These are phyloP conservation scores for Theocolax elegans DNA, from an alignment of 1,140 invertebrate genomes.

Conservation along the genomic window DNA sequence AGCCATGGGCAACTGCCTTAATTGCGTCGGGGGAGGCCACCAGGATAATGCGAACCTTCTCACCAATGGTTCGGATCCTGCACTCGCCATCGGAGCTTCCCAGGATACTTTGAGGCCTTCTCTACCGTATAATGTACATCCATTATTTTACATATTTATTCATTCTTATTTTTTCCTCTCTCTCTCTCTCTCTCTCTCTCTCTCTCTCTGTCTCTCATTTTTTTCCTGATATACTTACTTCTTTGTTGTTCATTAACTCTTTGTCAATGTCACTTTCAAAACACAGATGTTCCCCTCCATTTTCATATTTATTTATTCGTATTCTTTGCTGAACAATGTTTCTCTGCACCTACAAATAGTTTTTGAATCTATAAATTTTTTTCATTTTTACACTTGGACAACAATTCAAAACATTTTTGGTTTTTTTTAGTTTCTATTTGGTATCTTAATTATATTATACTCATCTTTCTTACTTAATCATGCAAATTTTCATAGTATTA, in stretches of 20 bases:
- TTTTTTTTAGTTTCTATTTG: no score
- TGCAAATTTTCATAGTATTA: no score
- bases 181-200: not conserved
- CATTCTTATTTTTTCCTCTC: slow-evolving; percentile 35
- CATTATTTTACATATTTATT: slow-evolving; percentile 43
- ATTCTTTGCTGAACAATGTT: no score
- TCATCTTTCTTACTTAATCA: no score
- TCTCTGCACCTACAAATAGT: no score
- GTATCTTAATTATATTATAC: no score
- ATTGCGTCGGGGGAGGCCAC: slow-evolving; percentile 63
- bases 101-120: slow-evolving; percentile 65
- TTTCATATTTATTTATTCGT: not conserved
- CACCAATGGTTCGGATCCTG: slow-evolving; percentile 63
- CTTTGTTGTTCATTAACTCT: no score
- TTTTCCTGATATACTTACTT: not conserved
- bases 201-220: not conserved
- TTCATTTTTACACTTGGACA: no score
- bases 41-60: slow-evolving; percentile 70
- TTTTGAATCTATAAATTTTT: no score
- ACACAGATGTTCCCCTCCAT: not conserved
- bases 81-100: slow-evolving; percentile 64
- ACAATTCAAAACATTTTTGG: no score
- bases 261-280: no score
- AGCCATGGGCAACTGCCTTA: slow-evolving; percentile 71
- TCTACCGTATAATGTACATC: slow-evolving; percentile 69